Base-by-base conservation (phyloP, 2,113 vertebrate genomes). In the Raphicerus campestris region DNA sequence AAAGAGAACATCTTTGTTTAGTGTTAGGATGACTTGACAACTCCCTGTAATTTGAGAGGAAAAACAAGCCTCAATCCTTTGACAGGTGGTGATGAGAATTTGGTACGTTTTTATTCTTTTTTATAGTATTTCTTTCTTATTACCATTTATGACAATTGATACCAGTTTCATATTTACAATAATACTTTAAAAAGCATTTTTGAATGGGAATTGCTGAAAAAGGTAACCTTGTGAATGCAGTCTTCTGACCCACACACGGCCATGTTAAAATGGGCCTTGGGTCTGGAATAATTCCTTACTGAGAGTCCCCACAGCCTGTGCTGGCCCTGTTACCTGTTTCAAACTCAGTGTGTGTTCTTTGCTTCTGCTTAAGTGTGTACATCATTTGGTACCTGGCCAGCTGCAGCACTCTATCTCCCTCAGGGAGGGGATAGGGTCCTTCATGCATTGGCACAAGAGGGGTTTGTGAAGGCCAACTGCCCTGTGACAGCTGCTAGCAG, bases 141-240 rank as follows among this genome's bases (percentile, higher is more conserved):
- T 63, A 28, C 32, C 5, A 3, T 70, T 96, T 89, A 47, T 89
- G 55, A 93, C 75, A 96, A 11, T 39, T 19, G 42, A 78, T 56
- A 77, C 24, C 61, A 61, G 55, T 26, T 93, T 93, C 75, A 70
- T 87, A 45, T 87, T 92, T 86, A 55, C 15, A 94, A 91, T 91
- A 91, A 73, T 86, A 55, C 26, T 26, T 28, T 5, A 49, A 73
- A 61, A 61, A 81, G 87, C 75, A 4, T 83, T 19, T 60, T 73
- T 92, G 32, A 81, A 30, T n/a, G 63, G 51, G 4, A 55, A 53
- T 7, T 56, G 3, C 61, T 66, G 20, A n/a, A n/a, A 19, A 81
- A 94, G 14, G 19, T 7, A 19, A n/a, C 4, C 24, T 55, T 45
- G 16, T 5, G 10, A 20, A 15, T 24, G 30, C 9, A 45, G 7